Evolutionary conservation across 2,113 vertebrate genomes (phyloP), one percentile per base, ranked within the genome.

Genomic region (Oryzias woworae): DNA sequence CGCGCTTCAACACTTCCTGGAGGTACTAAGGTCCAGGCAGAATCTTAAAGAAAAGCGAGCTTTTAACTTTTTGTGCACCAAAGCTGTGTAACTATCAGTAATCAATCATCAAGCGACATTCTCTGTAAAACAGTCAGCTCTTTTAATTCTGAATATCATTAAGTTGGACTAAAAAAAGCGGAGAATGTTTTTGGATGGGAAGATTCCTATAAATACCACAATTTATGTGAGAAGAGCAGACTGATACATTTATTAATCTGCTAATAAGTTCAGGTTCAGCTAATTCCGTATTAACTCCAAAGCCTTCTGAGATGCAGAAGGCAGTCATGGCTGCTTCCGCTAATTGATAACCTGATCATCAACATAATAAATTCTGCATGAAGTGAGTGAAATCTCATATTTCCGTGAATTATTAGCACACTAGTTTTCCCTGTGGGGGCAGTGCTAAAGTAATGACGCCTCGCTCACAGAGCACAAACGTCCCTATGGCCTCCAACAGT

Each of bases 301-400:
- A 61, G 63, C 43, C 59, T 59, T 47, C 46, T 41, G 23, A 67
- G 14, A 60, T 23, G 3, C 36, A 36, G 36, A 10, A 36, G 58
- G 47, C 47, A 62, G 43, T 36, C 10, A 36, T 12, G 36, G 36
- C 47, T n/a, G 53, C 57, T 26, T 69, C 46, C 47, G 28, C 71
- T 88, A 80, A 84, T 70, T 88, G 70, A 87, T 66, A 77, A 66
- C 23, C 55, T 63, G 64, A 70, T 62, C 69, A 62, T 66, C 60
- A 80, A 64, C 66, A 58, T 42, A 71, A 82, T 90, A 53, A 85
- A 84, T 85, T 75, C 68, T 84, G 81, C 73, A 85, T 77, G 73
- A 81, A 68, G 53, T 57, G 66, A 81, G 80, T 71, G 71, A 69
- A 90, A 91, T 84, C 84, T 82, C 79, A 86, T 50, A 88, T 90